These are phyloP conservation scores for Villa cingulata DNA, from an alignment of 2,888 invertebrate genomes.

Conservation along the genomic window DNA sequence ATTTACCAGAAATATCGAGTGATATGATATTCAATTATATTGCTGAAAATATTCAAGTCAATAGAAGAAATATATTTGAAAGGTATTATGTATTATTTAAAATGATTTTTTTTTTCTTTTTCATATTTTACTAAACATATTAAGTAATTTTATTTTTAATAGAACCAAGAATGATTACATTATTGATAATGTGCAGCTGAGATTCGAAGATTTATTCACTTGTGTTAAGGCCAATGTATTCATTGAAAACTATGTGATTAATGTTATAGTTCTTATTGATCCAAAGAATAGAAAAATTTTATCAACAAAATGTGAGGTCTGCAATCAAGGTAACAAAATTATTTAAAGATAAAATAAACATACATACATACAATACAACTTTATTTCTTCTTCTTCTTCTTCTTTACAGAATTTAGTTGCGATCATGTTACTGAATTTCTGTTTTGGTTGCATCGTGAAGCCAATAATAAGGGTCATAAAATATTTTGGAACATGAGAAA, in stretches of 20 bases:
- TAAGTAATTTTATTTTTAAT: conserved; percentile 8
- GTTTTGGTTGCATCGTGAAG: conserved; percentile 29
- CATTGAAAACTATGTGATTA: conserved; percentile 1
- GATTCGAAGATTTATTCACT: conserved; percentile 13
- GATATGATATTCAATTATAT: conserved; percentile 29
- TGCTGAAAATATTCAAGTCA: conserved; percentile 16
- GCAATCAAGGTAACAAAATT: conserved; percentile 18
- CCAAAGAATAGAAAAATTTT: conserved; percentile 14
- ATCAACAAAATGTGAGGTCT: conserved; percentile 24
- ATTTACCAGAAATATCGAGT: conserved; percentile 24
- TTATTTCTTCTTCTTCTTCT: neutral
- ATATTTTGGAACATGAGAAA: conserved; percentile 30
- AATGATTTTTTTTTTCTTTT: neutral
- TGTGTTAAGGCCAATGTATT: too few species aligned
- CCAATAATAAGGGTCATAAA: conserved; percentile 18
- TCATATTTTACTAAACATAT: conserved; percentile 1
- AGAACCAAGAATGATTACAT: conserved; percentile 17
- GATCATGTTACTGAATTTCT: conserved; percentile 27
- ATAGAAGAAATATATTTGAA: neutral
- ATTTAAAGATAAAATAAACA: neutral
- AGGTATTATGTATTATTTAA: neutral
- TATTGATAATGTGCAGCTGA: conserved; percentile 31
- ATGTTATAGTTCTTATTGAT: neutral
- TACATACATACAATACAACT: neutral
- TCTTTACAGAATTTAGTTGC: conserved; percentile 22